A percentile compares a stretch with the other conserved stretches of the same genome.
Evolutionary conservation across 2,797 vertebrate species (phyloP).

Genomic region (Arctocebus calabarensis): DNA sequence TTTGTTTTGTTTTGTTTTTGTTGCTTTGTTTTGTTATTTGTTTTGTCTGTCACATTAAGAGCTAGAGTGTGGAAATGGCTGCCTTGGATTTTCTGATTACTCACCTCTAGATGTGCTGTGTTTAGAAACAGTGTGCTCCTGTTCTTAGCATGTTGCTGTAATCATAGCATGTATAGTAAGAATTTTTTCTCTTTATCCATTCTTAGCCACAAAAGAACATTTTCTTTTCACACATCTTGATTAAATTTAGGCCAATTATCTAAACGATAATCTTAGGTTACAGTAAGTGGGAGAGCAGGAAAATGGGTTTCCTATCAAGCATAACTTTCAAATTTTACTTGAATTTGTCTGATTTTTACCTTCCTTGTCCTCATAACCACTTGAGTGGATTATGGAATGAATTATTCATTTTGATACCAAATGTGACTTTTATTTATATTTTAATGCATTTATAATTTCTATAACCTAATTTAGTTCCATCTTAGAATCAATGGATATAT

Average conservation of each 20-base stretch:
- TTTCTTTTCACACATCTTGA: background rate
- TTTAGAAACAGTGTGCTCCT: background rate
- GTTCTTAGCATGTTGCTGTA: background rate
- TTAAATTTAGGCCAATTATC: slow-evolving; percentile 6
- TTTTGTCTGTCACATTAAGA: background rate
- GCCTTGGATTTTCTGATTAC: background rate
- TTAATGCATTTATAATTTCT: slow-evolving; percentile 3
- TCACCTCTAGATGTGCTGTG: background rate
- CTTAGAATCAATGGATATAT: background rate
- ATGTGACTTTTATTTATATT: background rate
- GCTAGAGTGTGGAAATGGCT: background rate
- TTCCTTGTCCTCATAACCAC: background rate
- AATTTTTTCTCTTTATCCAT: background rate
- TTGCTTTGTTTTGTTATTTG: background rate
- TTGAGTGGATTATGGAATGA: background rate
- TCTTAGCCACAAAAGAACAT: background rate
- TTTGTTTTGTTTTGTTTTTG: background rate
- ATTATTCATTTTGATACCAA: background rate
- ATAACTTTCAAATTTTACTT: background rate
- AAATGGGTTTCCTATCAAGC: background rate
- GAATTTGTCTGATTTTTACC: background rate
- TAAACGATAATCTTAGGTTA: background rate
- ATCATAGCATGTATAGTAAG: background rate
- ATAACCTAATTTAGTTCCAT: background rate
- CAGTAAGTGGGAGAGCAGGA: background rate